These are phyloP conservation scores for Cydia pomonella DNA, from an alignment of 1,140 invertebrate species.

Conservation along the genomic window DNA sequence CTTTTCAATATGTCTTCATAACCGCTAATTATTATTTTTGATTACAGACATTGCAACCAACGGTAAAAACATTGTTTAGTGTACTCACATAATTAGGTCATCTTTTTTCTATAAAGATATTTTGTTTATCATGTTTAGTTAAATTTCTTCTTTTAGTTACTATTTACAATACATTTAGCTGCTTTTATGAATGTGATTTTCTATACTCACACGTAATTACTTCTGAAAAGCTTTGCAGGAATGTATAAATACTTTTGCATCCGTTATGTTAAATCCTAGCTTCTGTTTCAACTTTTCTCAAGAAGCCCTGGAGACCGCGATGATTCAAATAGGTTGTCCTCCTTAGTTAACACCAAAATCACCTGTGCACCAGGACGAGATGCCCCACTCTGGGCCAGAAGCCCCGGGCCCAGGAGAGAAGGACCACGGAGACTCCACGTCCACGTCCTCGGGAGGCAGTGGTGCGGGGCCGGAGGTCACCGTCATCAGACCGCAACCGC, in stretches of 20 bases:
- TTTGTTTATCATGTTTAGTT: not conserved
- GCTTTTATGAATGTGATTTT: no score
- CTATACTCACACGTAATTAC: no score
- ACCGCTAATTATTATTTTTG: conserved; percentile 22
- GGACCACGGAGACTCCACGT: conserved; percentile 61
- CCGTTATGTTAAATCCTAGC: not conserved
- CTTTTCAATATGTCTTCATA: not conserved
- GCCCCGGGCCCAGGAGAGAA: conserved; percentile 50
- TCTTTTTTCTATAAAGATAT: not conserved
- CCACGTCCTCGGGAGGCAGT: conserved; percentile 69
- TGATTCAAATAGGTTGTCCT: conserved; percentile 18
- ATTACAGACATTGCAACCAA: conserved; percentile 24
- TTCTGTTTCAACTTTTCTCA: not conserved
- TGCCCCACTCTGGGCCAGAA: conserved; percentile 65
- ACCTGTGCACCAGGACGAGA: conserved; percentile 57
- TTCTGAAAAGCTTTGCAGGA: no score
- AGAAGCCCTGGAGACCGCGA: not conserved
- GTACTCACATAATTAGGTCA: no score
- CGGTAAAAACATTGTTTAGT: conserved; percentile 1
- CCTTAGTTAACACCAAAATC: conserved; percentile 29
- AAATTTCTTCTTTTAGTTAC: not conserved
- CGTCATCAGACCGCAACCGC: conserved; percentile 57
- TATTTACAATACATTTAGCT: no score
- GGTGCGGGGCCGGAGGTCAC: conserved; percentile 67
- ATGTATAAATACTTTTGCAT: not conserved